Percentiles rank a stretch among this genome's conserved stretches.
phyloP scores from a whole-genome alignment of 2,113 vertebrate genomes.

The Felis chaus region DNA sequence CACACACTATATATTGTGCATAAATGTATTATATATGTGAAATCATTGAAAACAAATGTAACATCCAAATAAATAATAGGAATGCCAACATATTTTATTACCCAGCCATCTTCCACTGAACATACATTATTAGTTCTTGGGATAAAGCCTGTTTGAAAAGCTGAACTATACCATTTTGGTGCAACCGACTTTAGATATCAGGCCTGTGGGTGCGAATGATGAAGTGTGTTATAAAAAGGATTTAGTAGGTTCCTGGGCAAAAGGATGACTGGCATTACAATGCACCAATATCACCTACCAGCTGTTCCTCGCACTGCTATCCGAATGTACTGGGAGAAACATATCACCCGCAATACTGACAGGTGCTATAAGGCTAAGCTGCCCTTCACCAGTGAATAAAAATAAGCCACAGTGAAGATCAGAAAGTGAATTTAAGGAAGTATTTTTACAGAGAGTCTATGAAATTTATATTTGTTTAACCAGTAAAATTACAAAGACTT shows the following conservation, averaged over 20 bases:
- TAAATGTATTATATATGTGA: not conserved
- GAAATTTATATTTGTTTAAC: slow-evolving; percentile 5
- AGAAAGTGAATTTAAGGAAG: not conserved
- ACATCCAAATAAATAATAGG: not conserved
- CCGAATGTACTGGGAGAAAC: slow-evolving; percentile 14
- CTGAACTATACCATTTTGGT: not conserved
- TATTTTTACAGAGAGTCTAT: not conserved
- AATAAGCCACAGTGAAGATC: slow-evolving; percentile 36
- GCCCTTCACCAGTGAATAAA: slow-evolving; percentile 43
- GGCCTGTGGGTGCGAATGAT: not conserved
- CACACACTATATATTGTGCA: not conserved
- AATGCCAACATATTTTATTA: not conserved
- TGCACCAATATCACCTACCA: not conserved
- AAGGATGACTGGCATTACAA: slow-evolving; percentile 3
- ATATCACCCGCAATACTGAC: not conserved
- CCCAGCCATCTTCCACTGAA: not conserved
- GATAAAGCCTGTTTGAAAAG: slow-evolving; percentile 9
- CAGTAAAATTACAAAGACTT: not conserved
- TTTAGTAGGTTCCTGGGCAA: slow-evolving; percentile 58
- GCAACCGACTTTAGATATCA: slow-evolving; percentile 17
- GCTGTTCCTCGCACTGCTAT: not conserved
- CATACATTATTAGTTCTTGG: not conserved
- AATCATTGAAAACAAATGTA: slow-evolving; percentile 16
- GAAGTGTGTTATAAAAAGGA: slow-evolving; percentile 52
- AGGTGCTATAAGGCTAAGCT: slow-evolving; percentile 17